Base-by-base conservation (phyloP, 2,888 invertebrate species). In the Epirrita christyi region DNA sequence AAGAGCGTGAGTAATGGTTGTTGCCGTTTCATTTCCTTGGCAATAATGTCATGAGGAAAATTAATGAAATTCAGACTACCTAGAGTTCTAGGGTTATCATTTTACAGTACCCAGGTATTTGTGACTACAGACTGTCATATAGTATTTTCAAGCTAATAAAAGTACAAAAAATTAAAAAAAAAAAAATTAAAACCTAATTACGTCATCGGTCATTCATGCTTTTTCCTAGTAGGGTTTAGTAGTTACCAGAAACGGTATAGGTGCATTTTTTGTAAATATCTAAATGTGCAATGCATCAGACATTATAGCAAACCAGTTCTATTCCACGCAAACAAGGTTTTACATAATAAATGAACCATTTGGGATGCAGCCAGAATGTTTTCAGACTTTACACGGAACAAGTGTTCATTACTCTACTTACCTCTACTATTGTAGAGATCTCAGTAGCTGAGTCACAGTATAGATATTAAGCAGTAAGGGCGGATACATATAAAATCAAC, bases 1-100 rank as follows among this genome's bases (percentile, higher is more conserved):
- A 34, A 46, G 58, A 7, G 45, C 28, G 40, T 21, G 50, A 50
- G 55, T 50, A 50, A 55, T 55, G 55, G 40, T 44, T 45, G 40
- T 40, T 11, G 15, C 28, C 45, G 11, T 28, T 37, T 41, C 54
- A 37, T 54, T 29, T 34, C 47, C 42, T 42, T 14, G 7, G 37
- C 37, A 43, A n/a, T n/a, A n/a, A 42, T 42, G 15, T 42, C 32
- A 13, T 11, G 40, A 40, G 37, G 13, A 40, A 21, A 42, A 43
- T 42, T 42, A 47, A 46, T 52, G 29, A 45, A 45, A 28, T 38
- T 1, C 38, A 14, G 9, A 14, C 38, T 36, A 14, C 38, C 14
- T 14, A 13, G 38, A 14, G 8, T 14, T 38, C 7, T 32, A 32
- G 2, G 8, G 7, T 6, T 29, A 5, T 29, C 2, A 6, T 2